Percentiles rank a stretch among this genome's conserved stretches.
These are phyloP conservation scores for Diorhabda carinulata DNA, from an alignment of 1,140 invertebrate genomes.

Conservation along the genomic window DNA sequence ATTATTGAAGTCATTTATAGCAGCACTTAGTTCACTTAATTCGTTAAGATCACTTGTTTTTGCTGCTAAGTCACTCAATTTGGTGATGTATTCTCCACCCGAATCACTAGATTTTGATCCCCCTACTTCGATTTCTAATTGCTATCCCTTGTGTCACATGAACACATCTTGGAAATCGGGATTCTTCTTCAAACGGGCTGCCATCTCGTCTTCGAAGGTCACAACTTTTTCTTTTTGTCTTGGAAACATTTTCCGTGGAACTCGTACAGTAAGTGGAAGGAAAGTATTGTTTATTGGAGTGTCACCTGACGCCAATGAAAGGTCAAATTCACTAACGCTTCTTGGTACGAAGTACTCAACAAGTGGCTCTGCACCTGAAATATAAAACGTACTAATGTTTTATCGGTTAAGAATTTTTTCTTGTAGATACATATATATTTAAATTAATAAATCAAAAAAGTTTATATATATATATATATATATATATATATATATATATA, in stretches of 20 bases:
- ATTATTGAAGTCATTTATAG: slow-evolving; percentile 27
- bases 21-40: slow-evolving; percentile 13
- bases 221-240: slow-evolving; percentile 66
- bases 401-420: too few species aligned
- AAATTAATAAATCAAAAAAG: too few species aligned
- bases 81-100: slow-evolving; percentile 23
- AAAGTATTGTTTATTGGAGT: slow-evolving; percentile 33
- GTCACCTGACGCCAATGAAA: slow-evolving; percentile 57
- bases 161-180: slow-evolving; percentile 56
- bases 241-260: slow-evolving; percentile 37
- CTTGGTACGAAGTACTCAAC: slow-evolving; percentile 79
- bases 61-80: slow-evolving; percentile 19
- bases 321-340: slow-evolving; percentile 75
- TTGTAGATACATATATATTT: too few species aligned
- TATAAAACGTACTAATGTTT: background rate
- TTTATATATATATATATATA: too few species aligned
- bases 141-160: slow-evolving; percentile 57
- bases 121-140: slow-evolving; percentile 29
- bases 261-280: slow-evolving; percentile 41
- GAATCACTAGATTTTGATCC: background rate
- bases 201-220: slow-evolving; percentile 72
- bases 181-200: slow-evolving; percentile 36
- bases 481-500: too few species aligned
- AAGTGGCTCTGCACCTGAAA: slow-evolving; percentile 53
- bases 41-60: slow-evolving; percentile 9